Conservation (phyloP, 2,797 vertebrate genomes). For the Pteronotus mesoamericanus region DNA sequence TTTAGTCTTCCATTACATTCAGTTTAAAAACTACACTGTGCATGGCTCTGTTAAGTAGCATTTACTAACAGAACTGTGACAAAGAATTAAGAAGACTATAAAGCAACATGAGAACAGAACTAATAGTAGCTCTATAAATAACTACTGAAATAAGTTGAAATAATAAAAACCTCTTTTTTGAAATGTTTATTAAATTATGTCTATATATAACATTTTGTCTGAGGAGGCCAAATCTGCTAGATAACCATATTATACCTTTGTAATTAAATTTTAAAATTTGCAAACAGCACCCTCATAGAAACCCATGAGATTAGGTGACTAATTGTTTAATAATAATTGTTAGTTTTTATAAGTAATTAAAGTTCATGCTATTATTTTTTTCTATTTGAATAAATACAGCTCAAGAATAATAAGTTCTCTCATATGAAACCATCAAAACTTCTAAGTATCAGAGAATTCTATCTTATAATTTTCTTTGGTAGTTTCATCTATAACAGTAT, state of each 20-base stretch:
- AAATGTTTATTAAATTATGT: not conserved
- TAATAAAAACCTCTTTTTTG: not conserved
- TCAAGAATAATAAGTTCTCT: constrained; percentile 65
- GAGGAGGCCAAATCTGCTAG: not conserved
- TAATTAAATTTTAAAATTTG: constrained; percentile 42
- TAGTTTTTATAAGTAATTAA: constrained; percentile 21
- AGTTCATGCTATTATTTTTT: not conserved
- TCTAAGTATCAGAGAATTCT: not conserved
- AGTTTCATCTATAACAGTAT: not conserved
- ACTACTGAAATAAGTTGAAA: not conserved
- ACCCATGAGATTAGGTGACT: not conserved
- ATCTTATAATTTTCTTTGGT: not conserved
- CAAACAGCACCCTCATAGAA: constrained; percentile 23
- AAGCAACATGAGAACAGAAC: not conserved
- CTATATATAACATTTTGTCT: not conserved
- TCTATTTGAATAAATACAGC: constrained; percentile 51
- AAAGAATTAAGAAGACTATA: not conserved
- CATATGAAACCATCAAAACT: constrained; percentile 50
- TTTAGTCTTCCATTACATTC: constrained; percentile 15
- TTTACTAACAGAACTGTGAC: not conserved
- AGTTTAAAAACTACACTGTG: not conserved
- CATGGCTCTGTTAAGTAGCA: not conserved
- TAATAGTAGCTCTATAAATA: not conserved
- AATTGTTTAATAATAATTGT: not conserved
- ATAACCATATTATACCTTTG: not conserved